phyloP scores from a whole-genome alignment of 37 sponge, comb jelly and placozoan species.

The Aphrocallistes beatrix region DNA sequence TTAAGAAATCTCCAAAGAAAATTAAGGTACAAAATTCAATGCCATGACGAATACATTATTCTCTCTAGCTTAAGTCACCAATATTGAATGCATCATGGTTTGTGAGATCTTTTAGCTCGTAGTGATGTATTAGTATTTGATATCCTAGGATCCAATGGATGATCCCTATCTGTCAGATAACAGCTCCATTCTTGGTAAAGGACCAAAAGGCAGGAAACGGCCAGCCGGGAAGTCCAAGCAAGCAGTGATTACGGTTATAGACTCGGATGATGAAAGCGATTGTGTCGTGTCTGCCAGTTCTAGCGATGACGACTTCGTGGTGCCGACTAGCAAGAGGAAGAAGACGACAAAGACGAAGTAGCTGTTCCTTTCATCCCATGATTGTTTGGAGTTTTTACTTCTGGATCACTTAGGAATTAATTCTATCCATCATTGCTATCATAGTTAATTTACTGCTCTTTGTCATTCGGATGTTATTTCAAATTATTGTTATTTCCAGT shows the following conservation, averaged over 20 bases:
- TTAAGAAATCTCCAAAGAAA: background rate
- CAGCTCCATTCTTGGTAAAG: background rate
- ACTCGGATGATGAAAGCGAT: constrained; percentile 1
- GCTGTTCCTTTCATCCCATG: too few species aligned
- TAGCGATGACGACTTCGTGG: background rate
- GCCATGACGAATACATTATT: too few species aligned
- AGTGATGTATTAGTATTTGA: background rate
- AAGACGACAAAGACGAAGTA: background rate
- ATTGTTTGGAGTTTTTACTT: too few species aligned
- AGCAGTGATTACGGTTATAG: background rate
- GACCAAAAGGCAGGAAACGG: background rate
- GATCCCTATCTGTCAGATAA: background rate
- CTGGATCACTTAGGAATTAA: too few species aligned
- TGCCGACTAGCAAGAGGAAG: background rate
- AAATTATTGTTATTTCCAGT: too few species aligned
- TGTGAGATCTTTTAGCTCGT: too few species aligned
- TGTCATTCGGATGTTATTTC: too few species aligned
- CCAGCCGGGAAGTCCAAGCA: background rate
- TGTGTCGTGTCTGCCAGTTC: background rate
- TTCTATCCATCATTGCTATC: too few species aligned
- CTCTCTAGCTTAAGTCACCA: background rate
- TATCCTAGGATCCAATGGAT: background rate
- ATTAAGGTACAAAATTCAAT: too few species aligned
- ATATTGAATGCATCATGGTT: background rate
- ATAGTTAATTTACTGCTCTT: too few species aligned